Conservation (phyloP, 2,113 vertebrate species). For the Riparia riparia region DNA sequence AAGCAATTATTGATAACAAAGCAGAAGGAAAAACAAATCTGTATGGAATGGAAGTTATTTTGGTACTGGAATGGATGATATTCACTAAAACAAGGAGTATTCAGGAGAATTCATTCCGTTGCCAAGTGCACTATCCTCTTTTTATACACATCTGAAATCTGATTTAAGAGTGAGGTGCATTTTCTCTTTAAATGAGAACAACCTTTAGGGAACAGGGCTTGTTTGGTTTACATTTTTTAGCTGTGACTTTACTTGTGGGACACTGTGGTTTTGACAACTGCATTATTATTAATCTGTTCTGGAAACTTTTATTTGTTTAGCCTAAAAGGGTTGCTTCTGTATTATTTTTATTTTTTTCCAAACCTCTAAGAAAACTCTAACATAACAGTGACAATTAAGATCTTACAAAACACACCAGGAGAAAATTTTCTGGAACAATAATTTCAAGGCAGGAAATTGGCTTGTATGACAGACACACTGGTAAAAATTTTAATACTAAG, state of each 20-base stretch:
- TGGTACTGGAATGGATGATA: not conserved
- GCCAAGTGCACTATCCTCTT: not conserved
- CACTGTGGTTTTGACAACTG: not conserved
- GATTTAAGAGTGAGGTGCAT: not conserved
- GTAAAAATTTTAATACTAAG: not conserved
- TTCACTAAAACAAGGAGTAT: not conserved
- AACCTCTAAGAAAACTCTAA: not conserved
- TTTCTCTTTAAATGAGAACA: not conserved
- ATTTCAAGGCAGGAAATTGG: not conserved
- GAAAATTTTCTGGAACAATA: not conserved
- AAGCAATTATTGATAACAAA: not conserved
- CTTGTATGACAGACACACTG: not conserved
- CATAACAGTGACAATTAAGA: not conserved
- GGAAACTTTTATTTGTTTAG: not conserved
- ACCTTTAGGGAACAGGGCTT: not conserved
- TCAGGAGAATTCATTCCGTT: not conserved
- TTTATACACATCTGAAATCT: not conserved
- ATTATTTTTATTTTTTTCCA: not conserved
- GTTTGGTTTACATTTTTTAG: constrained; percentile 22
- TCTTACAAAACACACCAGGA: not conserved
- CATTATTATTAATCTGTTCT: not conserved
- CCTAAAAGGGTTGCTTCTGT: not conserved
- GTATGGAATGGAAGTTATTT: not conserved
- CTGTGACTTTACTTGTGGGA: not conserved
- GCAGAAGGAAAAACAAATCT: not conserved